A percentile compares a stretch with the other conserved stretches of the same genome.
Conservation (phyloP, 2,113 vertebrate species). For the Canis aureus region DNA sequence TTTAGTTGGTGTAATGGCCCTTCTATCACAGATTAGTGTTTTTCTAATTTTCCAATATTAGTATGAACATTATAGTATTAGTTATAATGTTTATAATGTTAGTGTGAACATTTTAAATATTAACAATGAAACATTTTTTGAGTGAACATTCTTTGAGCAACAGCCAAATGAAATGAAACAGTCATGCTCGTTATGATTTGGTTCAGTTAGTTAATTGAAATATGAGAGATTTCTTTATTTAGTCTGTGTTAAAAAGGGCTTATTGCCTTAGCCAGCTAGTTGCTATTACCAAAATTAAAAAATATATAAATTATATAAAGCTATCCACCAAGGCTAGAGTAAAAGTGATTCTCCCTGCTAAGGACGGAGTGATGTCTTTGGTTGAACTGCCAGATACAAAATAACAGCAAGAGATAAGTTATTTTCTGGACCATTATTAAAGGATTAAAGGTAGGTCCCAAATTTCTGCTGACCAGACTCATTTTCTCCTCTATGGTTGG, state of each 20-base stretch:
- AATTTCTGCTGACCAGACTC: conserved; percentile 63
- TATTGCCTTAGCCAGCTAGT: conserved; percentile 72
- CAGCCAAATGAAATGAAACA: conserved; percentile 49
- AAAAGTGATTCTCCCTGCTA: conserved; percentile 62
- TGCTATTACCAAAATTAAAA: conserved; percentile 79
- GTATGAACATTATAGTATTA: conserved; percentile 7
- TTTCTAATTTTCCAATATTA: conserved; percentile 50
- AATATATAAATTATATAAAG: conserved; percentile 73
- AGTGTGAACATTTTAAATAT: conserved; percentile 65
- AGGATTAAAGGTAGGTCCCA: conserved; percentile 59
- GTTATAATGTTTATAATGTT: conserved; percentile 42
- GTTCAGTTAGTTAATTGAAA: conserved; percentile 75
- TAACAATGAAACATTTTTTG: conserved; percentile 51
- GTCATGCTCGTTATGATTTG: not conserved
- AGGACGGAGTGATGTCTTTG: conserved; percentile 70
- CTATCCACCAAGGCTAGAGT: conserved; percentile 57
- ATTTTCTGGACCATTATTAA: conserved; percentile 71
- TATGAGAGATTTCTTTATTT: conserved; percentile 73
- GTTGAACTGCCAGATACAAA: conserved; percentile 58
- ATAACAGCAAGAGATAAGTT: conserved; percentile 68
- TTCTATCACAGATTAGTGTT: conserved; percentile 46
- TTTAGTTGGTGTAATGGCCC: not conserved
- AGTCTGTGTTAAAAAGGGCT: conserved; percentile 64
- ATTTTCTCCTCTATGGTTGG: conserved; percentile 26
- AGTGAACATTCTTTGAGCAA: conserved; percentile 57